Conservation (phyloP, 2,797 vertebrate species). For the Mormyrops attenuatus region DNA sequence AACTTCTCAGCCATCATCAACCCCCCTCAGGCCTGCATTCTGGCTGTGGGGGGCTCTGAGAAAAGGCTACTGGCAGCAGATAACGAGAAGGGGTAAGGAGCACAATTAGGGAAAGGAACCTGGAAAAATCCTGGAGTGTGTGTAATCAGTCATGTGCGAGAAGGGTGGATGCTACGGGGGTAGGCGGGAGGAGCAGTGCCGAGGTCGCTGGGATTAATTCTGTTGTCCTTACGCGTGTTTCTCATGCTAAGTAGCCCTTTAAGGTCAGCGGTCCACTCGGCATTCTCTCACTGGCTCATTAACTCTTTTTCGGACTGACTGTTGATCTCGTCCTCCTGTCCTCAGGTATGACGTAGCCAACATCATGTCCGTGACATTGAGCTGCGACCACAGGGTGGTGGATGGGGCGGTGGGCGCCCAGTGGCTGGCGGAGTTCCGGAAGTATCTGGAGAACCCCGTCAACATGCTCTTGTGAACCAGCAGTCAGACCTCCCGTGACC, state of each 20-base stretch:
- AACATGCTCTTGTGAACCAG: conserved; percentile 84
- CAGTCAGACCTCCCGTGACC: neutral
- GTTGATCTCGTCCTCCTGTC: neutral
- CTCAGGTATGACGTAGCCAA: conserved; percentile 84
- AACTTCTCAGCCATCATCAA: conserved; percentile 98
- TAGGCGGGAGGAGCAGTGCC: neutral
- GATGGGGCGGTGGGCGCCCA: conserved; percentile 94
- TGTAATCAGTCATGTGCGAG: neutral
- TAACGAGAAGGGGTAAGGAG: conserved; percentile 82
- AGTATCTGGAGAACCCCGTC: conserved; percentile 85
- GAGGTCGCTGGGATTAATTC: conserved; percentile 19
- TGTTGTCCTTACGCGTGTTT: neutral
- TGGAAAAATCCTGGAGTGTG: neutral
- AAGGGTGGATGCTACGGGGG: conserved; percentile 18
- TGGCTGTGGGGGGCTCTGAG: conserved; percentile 87
- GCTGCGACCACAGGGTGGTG: conserved; percentile 93
- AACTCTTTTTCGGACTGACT: neutral
- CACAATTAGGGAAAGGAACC: neutral
- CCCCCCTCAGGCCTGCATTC: conserved; percentile 93
- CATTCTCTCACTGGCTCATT: neutral
- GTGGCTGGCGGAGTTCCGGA: conserved; percentile 95
- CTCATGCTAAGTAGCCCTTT: neutral
- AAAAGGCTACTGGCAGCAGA: conserved; percentile 84
- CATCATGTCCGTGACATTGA: conserved; percentile 92
- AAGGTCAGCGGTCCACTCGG: neutral